Conservation (phyloP, 1,140 invertebrate genomes). For the Planococcus citri region DNA sequence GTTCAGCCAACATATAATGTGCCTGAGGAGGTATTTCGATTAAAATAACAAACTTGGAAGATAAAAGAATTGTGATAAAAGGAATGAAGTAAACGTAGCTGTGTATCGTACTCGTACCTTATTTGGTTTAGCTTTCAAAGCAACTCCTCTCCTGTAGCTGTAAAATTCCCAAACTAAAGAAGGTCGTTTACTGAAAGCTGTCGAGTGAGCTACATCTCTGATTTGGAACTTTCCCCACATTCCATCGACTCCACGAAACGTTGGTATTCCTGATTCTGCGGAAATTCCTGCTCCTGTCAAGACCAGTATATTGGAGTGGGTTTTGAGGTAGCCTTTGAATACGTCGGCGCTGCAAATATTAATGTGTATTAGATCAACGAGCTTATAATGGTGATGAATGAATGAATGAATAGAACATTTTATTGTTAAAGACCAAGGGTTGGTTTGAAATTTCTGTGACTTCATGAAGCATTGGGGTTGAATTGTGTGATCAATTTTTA, state of each 20-base stretch:
- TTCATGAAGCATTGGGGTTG: too few species aligned
- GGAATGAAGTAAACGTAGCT: slow-evolving; percentile 25
- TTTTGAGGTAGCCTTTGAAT: neutral
- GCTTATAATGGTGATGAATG: too few species aligned
- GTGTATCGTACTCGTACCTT: too few species aligned
- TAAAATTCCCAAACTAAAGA: slow-evolving; percentile 71
- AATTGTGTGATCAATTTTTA: too few species aligned
- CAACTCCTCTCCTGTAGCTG: slow-evolving; percentile 55
- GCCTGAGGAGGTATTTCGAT: slow-evolving; percentile 42
- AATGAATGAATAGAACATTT: too few species aligned
- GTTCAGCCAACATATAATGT: slow-evolving; percentile 64
- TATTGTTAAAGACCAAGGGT: too few species aligned
- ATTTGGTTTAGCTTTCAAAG: slow-evolving; percentile 50
- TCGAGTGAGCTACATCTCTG: slow-evolving; percentile 48
- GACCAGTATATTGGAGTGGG: slow-evolving; percentile 31
- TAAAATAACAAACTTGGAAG: neutral
- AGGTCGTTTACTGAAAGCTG: slow-evolving; percentile 50
- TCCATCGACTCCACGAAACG: slow-evolving; percentile 63
- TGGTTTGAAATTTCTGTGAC: too few species aligned
- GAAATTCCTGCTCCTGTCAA: slow-evolving; percentile 66
- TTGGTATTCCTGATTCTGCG: slow-evolving; percentile 69
- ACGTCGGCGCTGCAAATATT: neutral
- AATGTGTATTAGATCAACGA: too few species aligned
- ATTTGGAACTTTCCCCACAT: slow-evolving; percentile 61
- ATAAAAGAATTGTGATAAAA: neutral